These are phyloP conservation scores for Solen grandis DNA, from an alignment of 1,140 invertebrate genomes.

Conservation along the genomic window DNA sequence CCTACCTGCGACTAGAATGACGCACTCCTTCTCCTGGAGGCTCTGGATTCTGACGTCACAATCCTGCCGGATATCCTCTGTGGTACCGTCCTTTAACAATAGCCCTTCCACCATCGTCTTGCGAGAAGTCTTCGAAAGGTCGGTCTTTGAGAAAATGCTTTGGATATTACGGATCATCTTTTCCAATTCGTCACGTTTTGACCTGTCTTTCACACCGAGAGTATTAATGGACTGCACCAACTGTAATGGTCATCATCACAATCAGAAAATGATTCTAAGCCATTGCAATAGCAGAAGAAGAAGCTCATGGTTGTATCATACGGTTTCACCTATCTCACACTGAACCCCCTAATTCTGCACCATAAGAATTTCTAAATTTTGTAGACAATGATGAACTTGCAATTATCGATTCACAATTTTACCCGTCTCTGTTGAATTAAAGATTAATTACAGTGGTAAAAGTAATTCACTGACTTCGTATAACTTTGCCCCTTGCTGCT, in stretches of 20 bases:
- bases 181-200: constrained; percentile 13
- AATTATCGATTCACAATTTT: too few relatives aligned
- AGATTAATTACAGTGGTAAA: too few relatives aligned
- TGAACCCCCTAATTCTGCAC: too few relatives aligned
- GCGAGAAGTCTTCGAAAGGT: not conserved
- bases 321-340: not conserved
- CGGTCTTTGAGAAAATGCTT: constrained; percentile 18
- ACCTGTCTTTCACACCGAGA: not conserved
- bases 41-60: constrained; percentile 30
- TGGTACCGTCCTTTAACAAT: constrained; percentile 32
- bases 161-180: constrained; percentile 19
- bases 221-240: constrained; percentile 4
- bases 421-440: too few relatives aligned
- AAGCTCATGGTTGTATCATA: not conserved
- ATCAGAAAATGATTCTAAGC: not conserved
- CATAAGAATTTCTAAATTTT: too few relatives aligned
- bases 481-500: too few relatives aligned
- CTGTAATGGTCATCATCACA: not conserved
- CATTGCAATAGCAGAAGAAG: too few relatives aligned
- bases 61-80: constrained; percentile 45
- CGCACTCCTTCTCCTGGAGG: constrained; percentile 48
- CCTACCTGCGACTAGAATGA: constrained; percentile 42
- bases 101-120: constrained; percentile 25
- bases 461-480: too few relatives aligned
- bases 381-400: too few relatives aligned